Base-by-base conservation (phyloP, 2,797 vertebrate genomes). In the Ptychobarbus kaznakovi region DNA sequence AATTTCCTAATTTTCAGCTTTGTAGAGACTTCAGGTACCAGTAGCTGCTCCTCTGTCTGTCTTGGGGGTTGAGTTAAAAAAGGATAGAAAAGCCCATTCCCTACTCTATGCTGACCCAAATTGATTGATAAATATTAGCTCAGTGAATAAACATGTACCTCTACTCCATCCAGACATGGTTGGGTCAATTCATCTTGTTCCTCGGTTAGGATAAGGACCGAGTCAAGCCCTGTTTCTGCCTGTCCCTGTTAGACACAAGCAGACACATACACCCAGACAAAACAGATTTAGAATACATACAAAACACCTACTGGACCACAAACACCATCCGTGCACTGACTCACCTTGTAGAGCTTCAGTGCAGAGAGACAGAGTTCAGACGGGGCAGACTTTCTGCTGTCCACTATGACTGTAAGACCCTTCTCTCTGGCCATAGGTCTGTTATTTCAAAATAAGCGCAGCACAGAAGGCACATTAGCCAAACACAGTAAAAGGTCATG, bases 321-420 rank as follows among this genome's bases (percentile, higher is more conserved):
- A 74, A 79, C 66, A 40, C 44, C 82, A 35, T 73, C 61, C n/a
- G 28, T 46, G 73, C 58, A 42, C 25, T 12, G 5, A 75, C 92
- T 94, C 89, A 96, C 95, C 95, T 95, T 95, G 91, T 95, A 95
- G 22, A 25, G 81, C 88, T 91, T 95, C 84, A 96, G 91, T 2
- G 94, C 92, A 32, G 93, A 89, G 72, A 94, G 79, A 82, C 89
- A 91, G 86, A 89, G 89, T 16, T 91, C 8, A 22, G 93, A 93
- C 53, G 93, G 92, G 10, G 91, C 88, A 20, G 91, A 87, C 18
- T 88, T 83, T 65, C 95, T 93, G 92, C 93, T 92, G 95, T 96
- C 95, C 72, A 95, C 89, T 86, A 96, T 83, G 88, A 96, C 90
- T 0, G 94, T 94, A 69, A 96, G 88, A 82, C 95, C 95, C 80